Percentiles rank a stretch among this genome's conserved stretches.
Conservation (phyloP, 1,140 invertebrate species). For the Ips nitidus region DNA sequence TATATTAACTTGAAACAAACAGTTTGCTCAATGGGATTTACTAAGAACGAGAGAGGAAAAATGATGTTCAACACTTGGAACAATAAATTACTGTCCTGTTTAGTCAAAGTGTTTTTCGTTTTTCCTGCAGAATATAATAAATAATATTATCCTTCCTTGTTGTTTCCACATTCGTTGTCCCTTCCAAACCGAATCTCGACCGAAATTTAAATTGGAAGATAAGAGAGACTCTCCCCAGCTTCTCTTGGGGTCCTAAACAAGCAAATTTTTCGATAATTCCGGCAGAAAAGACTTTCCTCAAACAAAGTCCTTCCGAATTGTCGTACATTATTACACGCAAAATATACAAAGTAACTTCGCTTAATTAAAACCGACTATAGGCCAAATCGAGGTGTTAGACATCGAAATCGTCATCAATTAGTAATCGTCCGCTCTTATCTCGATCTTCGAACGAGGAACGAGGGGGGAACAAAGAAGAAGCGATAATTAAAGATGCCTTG, state of each 20-base stretch:
- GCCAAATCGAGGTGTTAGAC: slow-evolving; percentile 11
- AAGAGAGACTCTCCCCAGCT: not conserved
- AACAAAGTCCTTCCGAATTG: not conserved
- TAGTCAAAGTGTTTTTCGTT: too few species aligned
- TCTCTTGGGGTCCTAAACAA: slow-evolving; percentile 1
- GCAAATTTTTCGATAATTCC: slow-evolving; percentile 12
- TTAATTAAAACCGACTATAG: not conserved
- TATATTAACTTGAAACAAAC: too few species aligned
- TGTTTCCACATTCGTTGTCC: too few species aligned
- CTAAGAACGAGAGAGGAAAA: too few species aligned
- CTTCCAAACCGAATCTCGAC: not conserved
- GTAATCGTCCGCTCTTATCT: slow-evolving; percentile 14
- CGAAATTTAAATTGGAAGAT: not conserved
- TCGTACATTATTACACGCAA: not conserved
- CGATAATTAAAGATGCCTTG: slow-evolving; percentile 32
- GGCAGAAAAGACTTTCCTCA: not conserved
- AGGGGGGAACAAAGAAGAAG: not conserved
- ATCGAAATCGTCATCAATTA: slow-evolving; percentile 23
- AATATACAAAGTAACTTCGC: not conserved
- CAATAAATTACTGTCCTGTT: too few species aligned
- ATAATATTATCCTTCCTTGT: too few species aligned
- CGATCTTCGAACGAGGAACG: not conserved
- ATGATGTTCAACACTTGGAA: too few species aligned
- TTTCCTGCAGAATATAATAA: too few species aligned
- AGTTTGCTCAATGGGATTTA: too few species aligned